phyloP scores from a whole-genome alignment of 2,113 vertebrate genomes.

The Emydura subglobosa region DNA sequence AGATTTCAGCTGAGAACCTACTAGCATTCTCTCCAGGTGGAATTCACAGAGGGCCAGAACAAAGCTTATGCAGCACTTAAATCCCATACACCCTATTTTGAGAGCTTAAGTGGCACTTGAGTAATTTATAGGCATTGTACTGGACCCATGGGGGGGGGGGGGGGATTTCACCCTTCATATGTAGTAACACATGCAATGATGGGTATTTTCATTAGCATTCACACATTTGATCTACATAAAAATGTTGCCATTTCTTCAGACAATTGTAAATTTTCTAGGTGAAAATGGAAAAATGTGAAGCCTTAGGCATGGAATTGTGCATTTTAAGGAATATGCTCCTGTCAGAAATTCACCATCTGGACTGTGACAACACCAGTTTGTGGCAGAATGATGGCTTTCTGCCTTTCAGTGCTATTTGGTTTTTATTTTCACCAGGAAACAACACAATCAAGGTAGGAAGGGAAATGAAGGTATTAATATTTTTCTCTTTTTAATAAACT shows the following conservation, averaged over 20 bases:
- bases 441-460: background rate
- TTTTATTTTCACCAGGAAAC: background rate
- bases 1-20: background rate
- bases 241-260: background rate
- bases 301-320: background rate
- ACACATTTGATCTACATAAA: background rate
- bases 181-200: background rate
- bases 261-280: background rate
- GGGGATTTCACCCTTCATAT: background rate
- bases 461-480: background rate
- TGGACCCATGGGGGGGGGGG: background rate
- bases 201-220: background rate
- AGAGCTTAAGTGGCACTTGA: background rate
- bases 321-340: background rate
- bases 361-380: background rate
- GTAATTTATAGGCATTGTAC: background rate
- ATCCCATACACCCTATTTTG: background rate
- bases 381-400: background rate
- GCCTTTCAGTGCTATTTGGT: no score
- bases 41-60: background rate
- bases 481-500: background rate
- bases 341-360: background rate
- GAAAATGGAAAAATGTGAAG: background rate
- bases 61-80: accelerated
- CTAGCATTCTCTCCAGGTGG: background rate